Base-by-base conservation (phyloP, 2,888 invertebrate genomes). In the Acleris cristana region DNA sequence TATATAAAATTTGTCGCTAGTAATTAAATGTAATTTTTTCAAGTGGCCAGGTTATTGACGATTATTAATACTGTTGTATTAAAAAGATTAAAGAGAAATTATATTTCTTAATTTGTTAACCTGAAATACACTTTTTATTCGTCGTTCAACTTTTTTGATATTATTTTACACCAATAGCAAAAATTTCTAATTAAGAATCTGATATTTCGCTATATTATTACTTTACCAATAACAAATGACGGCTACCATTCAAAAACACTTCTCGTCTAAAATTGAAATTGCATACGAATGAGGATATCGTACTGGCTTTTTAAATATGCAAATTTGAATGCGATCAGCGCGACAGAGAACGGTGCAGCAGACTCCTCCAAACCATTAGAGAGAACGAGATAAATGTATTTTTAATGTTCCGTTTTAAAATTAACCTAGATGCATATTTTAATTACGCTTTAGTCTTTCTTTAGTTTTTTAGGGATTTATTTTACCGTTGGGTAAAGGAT, bases 251-350 rank as follows among this genome's bases (percentile, higher is more conserved):
- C 62, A 53, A 71, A 78, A 79, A 79, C 79, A 77, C 76, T 76
- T 65, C 65, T 59, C 68, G 60, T 69, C 76, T 80, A 74, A 83
- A 84, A 83, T 81, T 79, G 77, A 70, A 81, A 80, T 81, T 77
- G 82, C 84, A 83, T 82, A 80, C 78, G 77, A 77, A 86, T 82
- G 79, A 77, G 80, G 79, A 83, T 82, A 84, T 83, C 81, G 81
- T 82, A 75, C 71, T 70, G 72, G 74, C 82, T 84, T 83, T 85
- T 86, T 79, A 81, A 82, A 84, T 79, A 86, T 86, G 86, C 82
- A 86, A 84, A 86, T 86, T 83, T 82, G 80, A 84, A 87, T 84
- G 75, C 79, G 82, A 85, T 86, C 83, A 83, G 77, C 73, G 69
- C 54, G 76, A 84, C 70, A 65, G 79, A 73, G 82, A 81, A 68